Percentiles rank a stretch among this genome's conserved stretches.
These are phyloP conservation scores for Sebastes flavidus DNA, from an alignment of 2,797 vertebrate genomes.

Conservation along the genomic window DNA sequence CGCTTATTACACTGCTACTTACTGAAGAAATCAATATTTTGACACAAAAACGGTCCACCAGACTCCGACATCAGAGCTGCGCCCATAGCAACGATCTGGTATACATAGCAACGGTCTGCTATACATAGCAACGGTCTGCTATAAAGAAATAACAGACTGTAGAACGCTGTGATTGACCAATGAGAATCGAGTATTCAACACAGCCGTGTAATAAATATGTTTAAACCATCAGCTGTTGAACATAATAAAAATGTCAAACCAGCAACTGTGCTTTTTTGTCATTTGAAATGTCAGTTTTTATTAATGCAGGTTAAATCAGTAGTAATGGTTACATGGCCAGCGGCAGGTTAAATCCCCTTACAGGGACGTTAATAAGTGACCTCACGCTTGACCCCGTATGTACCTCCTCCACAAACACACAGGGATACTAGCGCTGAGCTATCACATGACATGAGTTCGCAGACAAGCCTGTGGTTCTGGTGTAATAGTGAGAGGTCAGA, in stretches of 20 bases:
- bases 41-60: no score
- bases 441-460: neutral
- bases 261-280: neutral
- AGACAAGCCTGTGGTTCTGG: conserved; percentile 2
- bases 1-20: no score
- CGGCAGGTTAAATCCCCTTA: conserved; percentile 22
- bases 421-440: conserved; percentile 14
- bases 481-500: conserved; percentile 4
- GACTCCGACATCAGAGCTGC: no score
- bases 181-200: no score
- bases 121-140: no score
- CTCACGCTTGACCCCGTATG: conserved; percentile 37
- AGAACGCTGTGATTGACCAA: neutral
- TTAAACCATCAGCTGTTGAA: neutral
- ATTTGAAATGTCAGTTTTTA: conserved; percentile 72
- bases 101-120: no score
- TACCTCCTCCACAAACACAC: conserved; percentile 47
- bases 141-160: no score
- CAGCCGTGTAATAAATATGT: neutral
- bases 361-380: conserved; percentile 35
- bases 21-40: no score
- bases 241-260: conserved; percentile 15
- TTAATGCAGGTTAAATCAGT: conserved; percentile 70
- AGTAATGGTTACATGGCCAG: conserved; percentile 58
- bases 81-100: no score